Evolutionary conservation across 2,888 invertebrate species (phyloP), one percentile per base, ranked within the genome.

Genomic region (Drosophila rellima): DNA sequence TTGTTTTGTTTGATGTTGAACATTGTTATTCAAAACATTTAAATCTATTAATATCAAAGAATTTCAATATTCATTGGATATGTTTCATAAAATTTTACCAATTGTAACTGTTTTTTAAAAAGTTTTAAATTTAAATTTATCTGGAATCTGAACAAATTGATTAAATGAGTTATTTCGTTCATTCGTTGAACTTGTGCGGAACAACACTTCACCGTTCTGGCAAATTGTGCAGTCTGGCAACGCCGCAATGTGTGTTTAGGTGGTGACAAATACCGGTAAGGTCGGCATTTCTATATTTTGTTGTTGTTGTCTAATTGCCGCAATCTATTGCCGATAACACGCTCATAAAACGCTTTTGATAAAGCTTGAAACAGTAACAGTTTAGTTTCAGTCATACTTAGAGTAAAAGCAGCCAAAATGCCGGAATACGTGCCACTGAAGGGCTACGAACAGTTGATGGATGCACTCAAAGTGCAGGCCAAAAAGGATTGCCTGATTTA

Each of bases 401-500:
- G 4, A 37, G 20, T 13, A 40, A 10, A 20, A 68, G 15, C 39
- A 42, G 20, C 7, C 20, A 62, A 18, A 2, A 82, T 83, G 83
- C 83, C 83, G 17, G 70, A 83, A 61, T 82, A 68, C 39, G 40
- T 82, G 31, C 63, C 75, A 39, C 48, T 72, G 1, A 57, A 39
- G 8, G 83, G 83, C 2, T 63, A 50, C 37, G 40, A 71, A 31
- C 66, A 86, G 52, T 52, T 88, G 48, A 57, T 75, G 64, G 62
- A 68, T 29, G 55, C 73, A n/a, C 67, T 88, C 0, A 68, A 78
- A 23, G 5, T 42, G 39, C 48, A 80, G 2, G 44, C 48, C 0
- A 70, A 67, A 6, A 29, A 50, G 3, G 68, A 57, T 8, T 76
- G 65, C 8, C 77, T 78, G 3, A 71, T 91, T 23, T 91, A 88